A percentile compares a stretch with the other conserved stretches of the same genome.
phyloP scores from a whole-genome alignment of 1,140 invertebrate species.

The Drosophila ficusphila region DNA sequence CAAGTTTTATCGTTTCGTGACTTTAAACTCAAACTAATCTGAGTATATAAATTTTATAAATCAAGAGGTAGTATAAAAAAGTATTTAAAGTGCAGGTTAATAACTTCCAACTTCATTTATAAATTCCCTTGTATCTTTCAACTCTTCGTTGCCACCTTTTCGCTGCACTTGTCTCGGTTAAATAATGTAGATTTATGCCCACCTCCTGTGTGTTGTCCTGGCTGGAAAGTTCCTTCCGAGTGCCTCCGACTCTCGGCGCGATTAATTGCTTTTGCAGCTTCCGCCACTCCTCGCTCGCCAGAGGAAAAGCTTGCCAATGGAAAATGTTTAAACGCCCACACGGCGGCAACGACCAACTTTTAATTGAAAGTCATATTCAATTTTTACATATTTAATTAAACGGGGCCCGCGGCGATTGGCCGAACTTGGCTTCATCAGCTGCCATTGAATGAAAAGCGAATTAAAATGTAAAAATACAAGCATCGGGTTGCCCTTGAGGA shows the following conservation, averaged over 20 bases:
- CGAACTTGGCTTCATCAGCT: conserved; percentile 10
- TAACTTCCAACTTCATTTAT: background rate
- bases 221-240: conserved; percentile 25
- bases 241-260: conserved; percentile 14
- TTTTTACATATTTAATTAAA: conserved; percentile 75
- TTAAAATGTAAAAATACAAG: background rate
- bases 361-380: conserved; percentile 81
- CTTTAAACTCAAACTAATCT: no score
- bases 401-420: conserved; percentile 33
- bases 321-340: conserved; percentile 43
- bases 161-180: conserved; percentile 41
- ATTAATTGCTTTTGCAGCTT: conserved; percentile 70
- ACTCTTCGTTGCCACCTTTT: conserved; percentile 19
- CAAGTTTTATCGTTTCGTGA: no score
- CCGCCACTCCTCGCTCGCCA: conserved; percentile 27
- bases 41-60: no score
- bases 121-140: background rate
- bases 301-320: conserved; percentile 31
- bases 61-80: no score
- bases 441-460: conserved; percentile 27
- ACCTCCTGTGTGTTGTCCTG: conserved; percentile 41
- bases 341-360: conserved; percentile 49
- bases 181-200: conserved; percentile 78
- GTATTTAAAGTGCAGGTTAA: background rate
- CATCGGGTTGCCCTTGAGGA: conserved; percentile 64